phyloP scores from a whole-genome alignment of 2,797 vertebrate genomes.

The Schizopygopsis pylzovi region DNA sequence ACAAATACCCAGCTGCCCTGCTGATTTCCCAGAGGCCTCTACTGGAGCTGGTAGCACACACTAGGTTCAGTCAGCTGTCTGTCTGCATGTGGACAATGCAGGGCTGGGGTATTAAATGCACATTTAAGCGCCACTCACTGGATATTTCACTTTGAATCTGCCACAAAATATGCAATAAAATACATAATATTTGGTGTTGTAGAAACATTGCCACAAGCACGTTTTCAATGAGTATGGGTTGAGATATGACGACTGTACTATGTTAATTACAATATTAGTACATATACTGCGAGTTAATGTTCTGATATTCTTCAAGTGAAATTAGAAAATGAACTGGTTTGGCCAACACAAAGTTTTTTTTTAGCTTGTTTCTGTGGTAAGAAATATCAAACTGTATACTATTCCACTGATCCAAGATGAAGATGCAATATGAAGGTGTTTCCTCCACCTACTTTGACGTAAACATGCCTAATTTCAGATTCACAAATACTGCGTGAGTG shows the following conservation, averaged over 20 bases:
- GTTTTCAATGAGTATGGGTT: neutral
- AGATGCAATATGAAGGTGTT: neutral
- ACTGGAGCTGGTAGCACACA: slow-evolving; percentile 2
- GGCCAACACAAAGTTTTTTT: neutral
- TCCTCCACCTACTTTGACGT: neutral
- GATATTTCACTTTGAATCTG: neutral
- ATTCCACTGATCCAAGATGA: neutral
- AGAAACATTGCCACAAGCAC: neutral
- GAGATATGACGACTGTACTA: neutral
- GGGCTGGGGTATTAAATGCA: neutral
- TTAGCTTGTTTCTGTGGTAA: neutral
- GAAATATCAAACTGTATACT: neutral
- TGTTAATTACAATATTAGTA: neutral
- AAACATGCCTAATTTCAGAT: neutral
- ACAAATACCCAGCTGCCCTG: neutral
- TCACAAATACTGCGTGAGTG: neutral
- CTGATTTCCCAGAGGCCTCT: slow-evolving; percentile 15
- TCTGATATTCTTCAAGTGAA: neutral
- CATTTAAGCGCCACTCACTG: neutral
- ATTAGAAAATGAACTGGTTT: neutral
- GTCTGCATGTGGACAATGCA: neutral
- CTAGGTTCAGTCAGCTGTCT: slow-evolving; percentile 6
- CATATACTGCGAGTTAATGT: neutral
- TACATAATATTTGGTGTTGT: neutral
- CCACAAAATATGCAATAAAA: neutral